These are phyloP conservation scores for Leptopilina boulardi DNA, from an alignment of 1,140 invertebrate species.

Conservation along the genomic window DNA sequence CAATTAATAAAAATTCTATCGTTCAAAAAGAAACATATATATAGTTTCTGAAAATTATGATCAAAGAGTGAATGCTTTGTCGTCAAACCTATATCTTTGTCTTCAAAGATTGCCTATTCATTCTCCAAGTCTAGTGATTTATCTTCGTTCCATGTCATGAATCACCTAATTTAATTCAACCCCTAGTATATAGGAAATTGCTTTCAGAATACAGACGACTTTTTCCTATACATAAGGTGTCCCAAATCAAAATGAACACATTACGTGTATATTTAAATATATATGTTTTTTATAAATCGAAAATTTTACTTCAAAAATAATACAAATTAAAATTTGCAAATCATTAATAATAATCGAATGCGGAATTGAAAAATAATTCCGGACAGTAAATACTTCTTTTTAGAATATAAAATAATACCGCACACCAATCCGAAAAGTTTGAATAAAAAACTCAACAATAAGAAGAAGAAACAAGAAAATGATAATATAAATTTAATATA, in stretches of 20 bases:
- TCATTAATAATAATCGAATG: too few species aligned
- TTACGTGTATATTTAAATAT: background rate
- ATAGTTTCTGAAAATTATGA: background rate
- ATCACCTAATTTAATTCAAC: conserved; percentile 24
- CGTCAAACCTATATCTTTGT: conserved; percentile 8
- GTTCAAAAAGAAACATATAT: background rate
- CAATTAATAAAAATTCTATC: background rate
- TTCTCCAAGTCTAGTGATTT: conserved; percentile 9
- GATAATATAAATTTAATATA: too few species aligned
- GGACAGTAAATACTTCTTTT: too few species aligned
- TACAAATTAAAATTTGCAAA: too few species aligned
- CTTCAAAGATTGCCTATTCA: conserved; percentile 11
- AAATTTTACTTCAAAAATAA: background rate
- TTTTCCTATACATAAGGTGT: conserved; percentile 13
- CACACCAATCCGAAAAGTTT: too few species aligned
- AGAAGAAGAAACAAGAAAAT: too few species aligned
- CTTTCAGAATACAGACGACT: conserved; percentile 16
- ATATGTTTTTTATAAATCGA: background rate
- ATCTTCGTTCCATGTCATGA: conserved; percentile 26
- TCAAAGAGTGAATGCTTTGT: background rate
- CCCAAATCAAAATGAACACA: conserved; percentile 5
- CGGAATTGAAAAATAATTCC: too few species aligned
- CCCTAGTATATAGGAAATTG: conserved; percentile 17
- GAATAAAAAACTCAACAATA: too few species aligned
- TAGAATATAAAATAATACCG: too few species aligned